A percentile compares a stretch with the other conserved stretches of the same genome.
Conservation (phyloP, 1,140 invertebrate genomes). For the Drosophila bipectinata region DNA sequence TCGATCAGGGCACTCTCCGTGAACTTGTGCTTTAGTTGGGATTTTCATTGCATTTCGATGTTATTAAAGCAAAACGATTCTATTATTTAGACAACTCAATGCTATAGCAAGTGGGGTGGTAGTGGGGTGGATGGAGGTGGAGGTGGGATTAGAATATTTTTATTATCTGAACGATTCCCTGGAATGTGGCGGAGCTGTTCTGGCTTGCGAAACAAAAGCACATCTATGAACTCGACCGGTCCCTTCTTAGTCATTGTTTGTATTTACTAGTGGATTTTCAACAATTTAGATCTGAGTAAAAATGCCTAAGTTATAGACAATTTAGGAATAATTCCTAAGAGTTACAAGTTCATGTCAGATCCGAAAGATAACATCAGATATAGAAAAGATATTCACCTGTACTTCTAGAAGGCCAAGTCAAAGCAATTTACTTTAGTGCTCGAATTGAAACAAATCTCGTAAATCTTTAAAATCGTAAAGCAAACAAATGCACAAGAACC, state of each 20-base stretch:
- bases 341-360: no score
- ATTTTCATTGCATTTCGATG: constrained; percentile 27
- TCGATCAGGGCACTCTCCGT: constrained; percentile 32
- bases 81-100: constrained; percentile 36
- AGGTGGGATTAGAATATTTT: constrained; percentile 33
- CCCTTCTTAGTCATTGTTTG: constrained; percentile 26
- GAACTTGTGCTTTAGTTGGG: constrained; percentile 30
- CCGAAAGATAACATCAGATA: no score
- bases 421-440: constrained; percentile 28
- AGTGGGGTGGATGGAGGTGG: constrained; percentile 8
- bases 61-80: constrained; percentile 31
- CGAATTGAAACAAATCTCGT: constrained; percentile 53
- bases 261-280: constrained; percentile 7
- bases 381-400: constrained; percentile 2
- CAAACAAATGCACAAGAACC: constrained; percentile 61
- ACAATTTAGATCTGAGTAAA: neutral
- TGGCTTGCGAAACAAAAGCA: constrained; percentile 21
- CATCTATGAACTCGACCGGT: constrained; percentile 13
- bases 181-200: constrained; percentile 27
- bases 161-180: constrained; percentile 39
- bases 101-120: constrained; percentile 21
- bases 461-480: constrained; percentile 76
- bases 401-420: constrained; percentile 28
- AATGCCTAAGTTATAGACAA: neutral
- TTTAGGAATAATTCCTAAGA: no score